Evolutionary conservation across 2,888 invertebrate species (phyloP).

Genomic region (Marasmarcha lunaedactyla): DNA sequence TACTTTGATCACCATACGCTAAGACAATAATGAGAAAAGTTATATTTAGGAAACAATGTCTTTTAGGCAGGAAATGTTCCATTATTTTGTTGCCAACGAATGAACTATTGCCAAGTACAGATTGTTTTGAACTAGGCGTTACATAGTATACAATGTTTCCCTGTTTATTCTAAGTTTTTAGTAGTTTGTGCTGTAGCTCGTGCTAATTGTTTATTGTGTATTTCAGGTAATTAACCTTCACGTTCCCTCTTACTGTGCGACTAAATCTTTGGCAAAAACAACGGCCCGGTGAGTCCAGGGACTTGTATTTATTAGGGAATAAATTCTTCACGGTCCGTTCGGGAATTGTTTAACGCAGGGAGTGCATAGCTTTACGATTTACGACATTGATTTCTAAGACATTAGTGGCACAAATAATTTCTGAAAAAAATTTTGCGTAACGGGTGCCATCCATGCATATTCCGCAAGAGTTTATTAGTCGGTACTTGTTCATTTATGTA

Average conservation of each 20-base stretch:
- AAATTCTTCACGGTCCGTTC: constrained; percentile 29
- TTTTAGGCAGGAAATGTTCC: no score
- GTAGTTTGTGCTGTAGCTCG: background rate
- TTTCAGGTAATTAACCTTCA: constrained; percentile 68
- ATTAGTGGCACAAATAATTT: no score
- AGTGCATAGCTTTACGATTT: no score
- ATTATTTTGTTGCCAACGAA: no score
- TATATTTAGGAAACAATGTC: no score
- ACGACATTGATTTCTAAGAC: no score
- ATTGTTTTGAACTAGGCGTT: constrained; percentile 3
- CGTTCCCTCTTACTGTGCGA: constrained; percentile 50
- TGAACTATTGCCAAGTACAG: background rate
- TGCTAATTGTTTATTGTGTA: constrained; percentile 4
- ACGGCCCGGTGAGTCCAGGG: constrained; percentile 53
- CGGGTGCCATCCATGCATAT: no score
- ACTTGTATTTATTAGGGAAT: constrained; percentile 32
- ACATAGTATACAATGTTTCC: background rate
- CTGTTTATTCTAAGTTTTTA: background rate
- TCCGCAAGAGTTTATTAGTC: no score
- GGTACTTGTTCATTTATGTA: background rate
- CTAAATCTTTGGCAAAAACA: constrained; percentile 57
- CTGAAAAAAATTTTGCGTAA: no score
- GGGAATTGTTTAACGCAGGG: constrained; percentile 1
- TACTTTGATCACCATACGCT: no score
- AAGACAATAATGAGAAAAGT: no score